Percentiles rank a stretch among this genome's conserved stretches.
Conservation (phyloP, 2,113 vertebrate genomes). For the Brachyhypopomus gauderio region DNA sequence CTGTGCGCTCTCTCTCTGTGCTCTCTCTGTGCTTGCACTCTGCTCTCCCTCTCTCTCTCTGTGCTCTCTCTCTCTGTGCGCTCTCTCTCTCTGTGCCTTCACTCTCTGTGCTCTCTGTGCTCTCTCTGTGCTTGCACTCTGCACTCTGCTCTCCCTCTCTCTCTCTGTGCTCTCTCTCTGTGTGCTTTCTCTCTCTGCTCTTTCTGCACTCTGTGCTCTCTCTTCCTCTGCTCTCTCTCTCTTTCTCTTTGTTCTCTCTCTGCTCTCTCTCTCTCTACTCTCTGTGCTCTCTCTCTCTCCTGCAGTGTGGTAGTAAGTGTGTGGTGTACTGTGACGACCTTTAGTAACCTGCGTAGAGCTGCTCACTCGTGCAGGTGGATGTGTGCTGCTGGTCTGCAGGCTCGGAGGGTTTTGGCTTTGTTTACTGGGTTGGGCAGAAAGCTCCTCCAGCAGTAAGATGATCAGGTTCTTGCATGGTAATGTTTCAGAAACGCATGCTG, state of each 20-base stretch:
- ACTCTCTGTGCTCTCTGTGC: not conserved
- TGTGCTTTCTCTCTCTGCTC: not conserved
- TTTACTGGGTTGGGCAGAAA: no score
- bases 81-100: not conserved
- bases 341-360: not conserved
- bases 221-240: not conserved
- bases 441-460: no score
- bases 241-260: not conserved
- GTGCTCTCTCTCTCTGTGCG: not conserved
- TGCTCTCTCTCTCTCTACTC: not conserved
- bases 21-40: not conserved
- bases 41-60: no score
- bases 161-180: not conserved
- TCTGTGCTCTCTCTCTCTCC: not conserved
- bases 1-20: no score
- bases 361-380: no score
- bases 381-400: no score
- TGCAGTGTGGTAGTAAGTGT: not conserved
- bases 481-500: no score
- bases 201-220: not conserved
- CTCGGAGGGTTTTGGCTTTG: no score
- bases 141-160: not conserved
- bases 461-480: no score
- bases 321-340: not conserved
- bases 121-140: not conserved